Base-by-base conservation (phyloP, 2,797 vertebrate genomes). In the Acanthopagrus latus region DNA sequence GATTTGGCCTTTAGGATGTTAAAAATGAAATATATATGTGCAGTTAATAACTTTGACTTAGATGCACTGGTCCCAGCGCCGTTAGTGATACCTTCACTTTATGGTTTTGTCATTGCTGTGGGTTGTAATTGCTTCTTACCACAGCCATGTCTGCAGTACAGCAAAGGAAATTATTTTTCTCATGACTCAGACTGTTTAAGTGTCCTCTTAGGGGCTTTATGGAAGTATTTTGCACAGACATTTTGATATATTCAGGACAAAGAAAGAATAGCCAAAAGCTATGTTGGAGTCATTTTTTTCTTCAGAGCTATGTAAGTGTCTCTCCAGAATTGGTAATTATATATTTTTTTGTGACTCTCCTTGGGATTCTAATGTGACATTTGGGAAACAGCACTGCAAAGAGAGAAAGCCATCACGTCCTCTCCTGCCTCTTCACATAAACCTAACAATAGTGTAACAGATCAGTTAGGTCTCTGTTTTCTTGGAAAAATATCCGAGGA, bases 351-450 rank as follows among this genome's bases (percentile, higher is more conserved):
- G 18, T 23, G 21, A 33, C 56, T 23, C 54, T 38, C 51, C 14
- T 46, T 64, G 38, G 18, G 54, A 79, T 62, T 71, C 23, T 60
- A 71, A 78, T 74, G 51, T 76, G 81, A 74, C 71, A 70, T 86
- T 77, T 84, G 41, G 68, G 77, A 75, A 74, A 69, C 52, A 27
- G 52, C 43, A 8, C 21, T 41, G 38, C 43, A 47, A 66, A 38
- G 38, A 38, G 50, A 58, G 16, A 46, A 64, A 71, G 50, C n/a
- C 62, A 10, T 2, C 29, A 10, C 27, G 57, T 60, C 33, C 27
- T 17, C 59, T 33, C 44, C 63, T 64, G 52, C 64, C 71, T 78
- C 72, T 17, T 74, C 80, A 72, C 56, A 78, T 58, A 16, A 48
- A 20, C 8, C 38, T 33, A 23, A 82, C 78, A 82, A 79, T 64